Conservation (phyloP, 1,140 invertebrate species). For the Philotrypesis tridentata region DNA sequence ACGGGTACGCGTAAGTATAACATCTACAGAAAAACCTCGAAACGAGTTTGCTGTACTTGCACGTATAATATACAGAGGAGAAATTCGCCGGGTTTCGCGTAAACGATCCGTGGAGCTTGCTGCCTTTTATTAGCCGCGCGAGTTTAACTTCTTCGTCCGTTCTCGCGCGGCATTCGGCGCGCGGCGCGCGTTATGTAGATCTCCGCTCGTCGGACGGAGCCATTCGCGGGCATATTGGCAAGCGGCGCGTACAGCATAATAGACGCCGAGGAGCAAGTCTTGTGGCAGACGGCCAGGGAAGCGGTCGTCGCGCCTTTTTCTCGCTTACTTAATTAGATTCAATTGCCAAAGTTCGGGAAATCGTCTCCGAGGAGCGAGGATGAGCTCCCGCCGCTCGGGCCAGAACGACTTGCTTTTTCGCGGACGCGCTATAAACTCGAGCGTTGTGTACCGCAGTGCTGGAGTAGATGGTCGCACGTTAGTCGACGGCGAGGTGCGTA, state of each 20-base stretch:
- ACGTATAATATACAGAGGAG: not conserved
- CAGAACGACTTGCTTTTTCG: slow-evolving; percentile 16
- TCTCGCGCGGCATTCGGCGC: slow-evolving; percentile 52
- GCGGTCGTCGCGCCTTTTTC: slow-evolving; percentile 17
- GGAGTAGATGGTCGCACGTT: too few relatives aligned
- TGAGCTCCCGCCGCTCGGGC: not conserved
- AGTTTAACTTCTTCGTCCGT: slow-evolving; percentile 52
- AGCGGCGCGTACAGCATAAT: slow-evolving; percentile 64
- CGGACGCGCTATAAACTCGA: not conserved
- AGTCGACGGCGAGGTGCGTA: too few relatives aligned
- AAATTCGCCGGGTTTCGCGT: not conserved
- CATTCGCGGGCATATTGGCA: slow-evolving; percentile 69
- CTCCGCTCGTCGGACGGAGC: too few relatives aligned
- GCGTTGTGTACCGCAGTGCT: too few relatives aligned
- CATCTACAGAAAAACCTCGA: too few relatives aligned
- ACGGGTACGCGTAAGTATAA: too few relatives aligned
- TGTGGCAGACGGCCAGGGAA: slow-evolving; percentile 66
- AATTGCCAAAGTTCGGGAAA: slow-evolving; percentile 68
- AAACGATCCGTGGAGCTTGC: not conserved
- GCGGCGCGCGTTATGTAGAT: slow-evolving; percentile 66
- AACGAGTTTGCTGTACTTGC: too few relatives aligned
- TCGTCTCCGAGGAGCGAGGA: slow-evolving; percentile 47
- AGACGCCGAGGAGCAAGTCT: slow-evolving; percentile 62
- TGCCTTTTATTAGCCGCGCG: slow-evolving; percentile 67
- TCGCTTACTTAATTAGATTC: slow-evolving; percentile 70